Conservation (phyloP, 2,888 invertebrate genomes). For the Drosophila mercatorum region DNA sequence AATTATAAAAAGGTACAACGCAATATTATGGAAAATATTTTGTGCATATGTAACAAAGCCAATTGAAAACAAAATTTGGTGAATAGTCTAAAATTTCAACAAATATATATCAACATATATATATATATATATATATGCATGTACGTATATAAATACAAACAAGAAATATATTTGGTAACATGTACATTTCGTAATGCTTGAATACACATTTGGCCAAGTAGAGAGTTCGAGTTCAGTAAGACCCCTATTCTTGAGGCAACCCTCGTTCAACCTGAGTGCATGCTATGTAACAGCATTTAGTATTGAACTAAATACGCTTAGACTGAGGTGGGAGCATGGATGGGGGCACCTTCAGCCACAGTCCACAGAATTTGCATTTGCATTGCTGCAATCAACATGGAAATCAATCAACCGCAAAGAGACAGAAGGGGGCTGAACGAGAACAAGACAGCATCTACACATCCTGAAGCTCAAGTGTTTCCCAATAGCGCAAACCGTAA, state of each 20-base stretch:
- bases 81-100: constrained; percentile 31
- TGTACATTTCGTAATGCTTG: constrained; percentile 37
- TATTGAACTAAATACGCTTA: constrained; percentile 49
- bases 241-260: constrained; percentile 3
- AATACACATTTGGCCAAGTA: constrained; percentile 12
- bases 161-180: constrained; percentile 8
- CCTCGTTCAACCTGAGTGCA: constrained; percentile 37
- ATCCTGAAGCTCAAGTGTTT: constrained; percentile 57
- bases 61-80: constrained; percentile 45
- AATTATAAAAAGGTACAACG: constrained; percentile 46
- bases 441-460: constrained; percentile 30
- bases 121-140: constrained; percentile 1
- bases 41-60: constrained; percentile 61
- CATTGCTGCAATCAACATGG: constrained; percentile 69
- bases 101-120: background rate
- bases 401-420: constrained; percentile 74
- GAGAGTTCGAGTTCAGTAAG: background rate
- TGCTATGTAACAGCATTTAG: constrained; percentile 49
- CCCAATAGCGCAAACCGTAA: constrained; percentile 68
- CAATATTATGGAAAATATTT: constrained; percentile 61
- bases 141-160: background rate
- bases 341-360: constrained; percentile 12
- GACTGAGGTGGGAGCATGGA: background rate
- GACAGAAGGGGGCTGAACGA: background rate
- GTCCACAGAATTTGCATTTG: constrained; percentile 65